Percentiles rank a stretch among this genome's conserved stretches.
Evolutionary conservation across 2,113 vertebrate species (phyloP).

Genomic region (Calidris pygmaea): DNA sequence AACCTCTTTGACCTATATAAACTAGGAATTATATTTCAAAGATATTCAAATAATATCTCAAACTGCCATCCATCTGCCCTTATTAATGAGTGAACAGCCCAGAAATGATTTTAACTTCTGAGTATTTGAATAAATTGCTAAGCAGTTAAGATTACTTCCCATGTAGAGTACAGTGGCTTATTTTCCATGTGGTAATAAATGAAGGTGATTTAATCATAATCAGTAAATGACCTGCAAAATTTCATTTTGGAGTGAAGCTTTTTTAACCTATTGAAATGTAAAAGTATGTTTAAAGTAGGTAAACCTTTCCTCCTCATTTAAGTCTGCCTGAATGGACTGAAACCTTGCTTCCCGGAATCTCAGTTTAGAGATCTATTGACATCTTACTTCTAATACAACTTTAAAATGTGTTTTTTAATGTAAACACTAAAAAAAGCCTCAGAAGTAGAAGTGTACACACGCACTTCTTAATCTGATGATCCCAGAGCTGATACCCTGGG

Average conservation of each 20-base stretch:
- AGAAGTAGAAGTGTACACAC: background rate
- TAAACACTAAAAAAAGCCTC: slow-evolving; percentile 1
- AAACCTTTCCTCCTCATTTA: slow-evolving; percentile 4
- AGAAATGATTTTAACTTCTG: slow-evolving; percentile 37
- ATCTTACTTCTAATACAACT: background rate
- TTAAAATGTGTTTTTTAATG: slow-evolving; percentile 1
- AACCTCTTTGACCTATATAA: slow-evolving; percentile 1
- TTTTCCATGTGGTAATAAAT: slow-evolving; percentile 56
- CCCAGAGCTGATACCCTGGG: background rate
- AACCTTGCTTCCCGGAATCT: background rate
- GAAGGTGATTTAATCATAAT: slow-evolving; percentile 59
- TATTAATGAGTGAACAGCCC: slow-evolving; percentile 42
- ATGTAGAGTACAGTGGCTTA: slow-evolving; percentile 17
- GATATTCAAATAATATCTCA: slow-evolving; percentile 4
- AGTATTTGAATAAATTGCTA: slow-evolving; percentile 53
- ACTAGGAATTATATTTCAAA: slow-evolving; percentile 34
- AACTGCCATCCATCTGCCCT: slow-evolving; percentile 24
- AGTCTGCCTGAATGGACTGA: background rate
- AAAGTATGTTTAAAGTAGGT: slow-evolving; percentile 4
- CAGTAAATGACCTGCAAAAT: slow-evolving; percentile 65
- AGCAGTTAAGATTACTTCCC: slow-evolving; percentile 39
- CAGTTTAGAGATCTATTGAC: background rate
- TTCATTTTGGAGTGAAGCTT: slow-evolving; percentile 43
- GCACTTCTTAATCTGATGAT: slow-evolving; percentile 10
- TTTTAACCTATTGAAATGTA: slow-evolving; percentile 32